A percentile compares a stretch with the other conserved stretches of the same genome.
phyloP scores from a whole-genome alignment of 1,140 invertebrate genomes.

The Aporrectodea caliginosa region DNA sequence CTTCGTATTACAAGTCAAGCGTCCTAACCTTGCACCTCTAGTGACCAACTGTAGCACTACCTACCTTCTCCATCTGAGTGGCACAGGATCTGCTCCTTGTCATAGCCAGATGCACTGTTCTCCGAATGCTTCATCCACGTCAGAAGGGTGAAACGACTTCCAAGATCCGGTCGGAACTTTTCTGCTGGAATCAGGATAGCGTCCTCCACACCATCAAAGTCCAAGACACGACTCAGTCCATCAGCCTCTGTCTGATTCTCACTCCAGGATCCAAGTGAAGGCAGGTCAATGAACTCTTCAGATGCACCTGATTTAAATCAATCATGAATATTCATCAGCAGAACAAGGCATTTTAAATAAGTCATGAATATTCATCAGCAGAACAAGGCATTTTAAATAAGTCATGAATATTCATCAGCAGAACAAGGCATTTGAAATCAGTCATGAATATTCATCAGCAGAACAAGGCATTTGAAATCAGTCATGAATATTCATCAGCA shows the following conservation, averaged over 20 bases:
- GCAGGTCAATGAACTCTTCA: constrained; percentile 69
- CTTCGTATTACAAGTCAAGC: no score
- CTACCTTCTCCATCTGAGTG: constrained; percentile 93
- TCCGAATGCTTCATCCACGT: constrained; percentile 87
- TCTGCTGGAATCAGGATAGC: constrained; percentile 65
- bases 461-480: no score
- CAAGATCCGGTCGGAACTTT: constrained; percentile 58
- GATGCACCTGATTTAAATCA: constrained; percentile 69
- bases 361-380: no score
- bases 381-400: no score
- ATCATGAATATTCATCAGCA: no score
- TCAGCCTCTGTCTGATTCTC: constrained; percentile 81
- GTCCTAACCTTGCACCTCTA: no score
- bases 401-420: no score
- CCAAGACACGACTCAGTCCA: constrained; percentile 84
- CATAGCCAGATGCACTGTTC: constrained; percentile 30
- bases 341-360: no score
- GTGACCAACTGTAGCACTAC: no score
- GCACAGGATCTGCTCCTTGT: constrained; percentile 92
- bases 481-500: no score
- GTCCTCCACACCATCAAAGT: constrained; percentile 82
- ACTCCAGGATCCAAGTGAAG: constrained; percentile 69
- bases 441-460: no score
- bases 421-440: no score
- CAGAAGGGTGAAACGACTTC: constrained; percentile 78